Percentiles rank a stretch among this genome's conserved stretches.
Conservation (phyloP, 2,113 vertebrate species). For the Eulemur macaco region DNA sequence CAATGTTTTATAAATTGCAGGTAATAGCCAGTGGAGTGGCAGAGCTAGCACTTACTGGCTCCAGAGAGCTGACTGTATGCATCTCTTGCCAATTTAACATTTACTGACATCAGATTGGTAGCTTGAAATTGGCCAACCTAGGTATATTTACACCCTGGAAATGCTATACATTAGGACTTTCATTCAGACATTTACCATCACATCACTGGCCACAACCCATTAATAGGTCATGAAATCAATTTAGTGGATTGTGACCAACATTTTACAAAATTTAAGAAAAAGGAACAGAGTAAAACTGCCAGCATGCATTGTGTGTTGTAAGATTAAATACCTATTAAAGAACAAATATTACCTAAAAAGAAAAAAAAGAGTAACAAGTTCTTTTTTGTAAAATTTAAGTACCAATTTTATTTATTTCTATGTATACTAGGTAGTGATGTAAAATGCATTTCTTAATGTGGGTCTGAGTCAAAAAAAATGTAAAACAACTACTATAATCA, state of each 20-base stretch:
- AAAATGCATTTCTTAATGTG: slow-evolving; percentile 29
- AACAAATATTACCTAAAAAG: slow-evolving; percentile 2
- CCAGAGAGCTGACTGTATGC: not conserved
- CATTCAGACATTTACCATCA: not conserved
- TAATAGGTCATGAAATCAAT: not conserved
- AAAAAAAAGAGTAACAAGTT: not conserved
- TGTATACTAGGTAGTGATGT: not conserved
- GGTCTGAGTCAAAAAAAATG: not conserved
- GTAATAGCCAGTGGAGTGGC: not conserved
- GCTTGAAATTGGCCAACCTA: not conserved
- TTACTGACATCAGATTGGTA: not conserved
- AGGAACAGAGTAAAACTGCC: not conserved
- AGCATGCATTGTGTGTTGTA: not conserved
- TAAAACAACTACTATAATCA: not conserved
- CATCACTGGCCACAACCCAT: not conserved
- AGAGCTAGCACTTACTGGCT: not conserved
- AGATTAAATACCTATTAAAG: not conserved
- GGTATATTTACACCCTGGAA: not conserved
- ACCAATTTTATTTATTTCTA: not conserved
- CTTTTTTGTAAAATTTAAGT: not conserved
- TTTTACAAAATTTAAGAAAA: slow-evolving; percentile 38
- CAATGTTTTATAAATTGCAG: not conserved
- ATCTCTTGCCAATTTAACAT: not conserved
- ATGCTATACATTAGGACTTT: not conserved
- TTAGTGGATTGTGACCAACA: not conserved